Base-by-base conservation (phyloP, 2,797 vertebrate species). In the Prunella strophiata region DNA sequence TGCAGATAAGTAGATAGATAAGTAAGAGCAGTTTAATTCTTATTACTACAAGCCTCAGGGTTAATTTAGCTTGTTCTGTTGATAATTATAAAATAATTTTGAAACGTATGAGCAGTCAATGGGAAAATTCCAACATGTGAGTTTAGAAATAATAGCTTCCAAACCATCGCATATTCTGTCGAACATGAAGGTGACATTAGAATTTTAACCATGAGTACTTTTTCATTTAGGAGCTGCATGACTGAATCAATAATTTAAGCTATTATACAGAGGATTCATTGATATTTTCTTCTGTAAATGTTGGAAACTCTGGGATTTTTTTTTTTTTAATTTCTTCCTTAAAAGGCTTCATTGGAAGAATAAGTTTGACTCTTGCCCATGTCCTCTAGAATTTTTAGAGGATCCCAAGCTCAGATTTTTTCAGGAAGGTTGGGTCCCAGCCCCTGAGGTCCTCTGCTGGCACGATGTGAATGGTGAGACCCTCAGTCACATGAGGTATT, bases 51-150 rank as follows among this genome's bases (percentile, higher is more conserved):
- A 94, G 48, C 70, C 89, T 91, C 75, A 72, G 52, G 80, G 70
- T 95, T 94, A 95, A 92, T 91, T 89, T 91, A 94, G 22, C 85
- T 86, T 87, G 61, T 90, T 86, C 79, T 65, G 22, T 36, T 76
- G 62, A 40, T 84, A 85, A 85, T 87, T 92, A 74, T 68, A 83
- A 91, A 85, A 80, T 57, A 7, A 77, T 90, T 94, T 90, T 94
- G 66, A 89, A 78, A 91, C 0, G 2, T 88, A 42, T n/a, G 88
- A 92, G 62, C 89, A 81, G 73, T 91, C 85, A 92, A 43, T 86
- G 75, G 94, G 89, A 94, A 94, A 94, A 86, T 89, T 89, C 81
- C 85, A 94, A 34, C 67, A 36, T 84, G 67, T 51, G 73, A 75
- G 22, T 77, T 94, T 83, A 80, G 70, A 94, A 93, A 88, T 57